These are phyloP conservation scores for Anolis sagrei DNA, from an alignment of 2,113 vertebrate species.

Conservation along the genomic window DNA sequence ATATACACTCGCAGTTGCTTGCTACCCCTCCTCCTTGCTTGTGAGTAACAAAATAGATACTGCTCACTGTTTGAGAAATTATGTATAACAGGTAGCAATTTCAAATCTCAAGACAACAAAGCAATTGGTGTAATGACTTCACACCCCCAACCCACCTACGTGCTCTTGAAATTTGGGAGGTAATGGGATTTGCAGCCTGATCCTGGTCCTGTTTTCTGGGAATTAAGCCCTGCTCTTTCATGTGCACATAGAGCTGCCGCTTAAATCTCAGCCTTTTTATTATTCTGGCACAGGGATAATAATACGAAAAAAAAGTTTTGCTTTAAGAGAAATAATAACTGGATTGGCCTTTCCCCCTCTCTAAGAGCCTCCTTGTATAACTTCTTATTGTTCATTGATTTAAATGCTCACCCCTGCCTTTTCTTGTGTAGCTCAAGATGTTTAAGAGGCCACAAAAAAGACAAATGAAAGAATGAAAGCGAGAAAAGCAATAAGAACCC, in stretches of 20 bases:
- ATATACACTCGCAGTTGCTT: slow-evolving; percentile 13
- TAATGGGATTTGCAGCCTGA: neutral
- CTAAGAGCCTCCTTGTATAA: no score
- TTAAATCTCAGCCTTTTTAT: neutral
- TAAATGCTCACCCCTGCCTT: neutral
- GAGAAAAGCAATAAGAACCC: no score
- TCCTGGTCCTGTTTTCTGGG: neutral
- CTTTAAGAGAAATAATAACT: neutral
- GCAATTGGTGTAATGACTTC: neutral
- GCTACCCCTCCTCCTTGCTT: neutral
- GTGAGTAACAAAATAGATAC: slow-evolving; percentile 23
- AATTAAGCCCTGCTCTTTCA: neutral
- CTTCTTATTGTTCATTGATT: neutral
- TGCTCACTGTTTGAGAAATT: slow-evolving; percentile 48
- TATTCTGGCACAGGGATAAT: neutral
- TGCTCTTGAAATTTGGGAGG: accelerated
- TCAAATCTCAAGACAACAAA: slow-evolving; percentile 44
- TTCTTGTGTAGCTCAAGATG: neutral
- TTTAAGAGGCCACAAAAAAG: neutral
- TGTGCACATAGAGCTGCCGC: neutral
- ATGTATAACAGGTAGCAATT: slow-evolving; percentile 38
- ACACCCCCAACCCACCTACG: neutral
- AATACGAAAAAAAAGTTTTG: neutral
- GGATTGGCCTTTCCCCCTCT: neutral
- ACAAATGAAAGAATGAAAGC: neutral